A percentile compares a stretch with the other conserved stretches of the same genome.
Conservation (phyloP, 1,140 invertebrate species). For the Lepidotrigona ventralis region DNA sequence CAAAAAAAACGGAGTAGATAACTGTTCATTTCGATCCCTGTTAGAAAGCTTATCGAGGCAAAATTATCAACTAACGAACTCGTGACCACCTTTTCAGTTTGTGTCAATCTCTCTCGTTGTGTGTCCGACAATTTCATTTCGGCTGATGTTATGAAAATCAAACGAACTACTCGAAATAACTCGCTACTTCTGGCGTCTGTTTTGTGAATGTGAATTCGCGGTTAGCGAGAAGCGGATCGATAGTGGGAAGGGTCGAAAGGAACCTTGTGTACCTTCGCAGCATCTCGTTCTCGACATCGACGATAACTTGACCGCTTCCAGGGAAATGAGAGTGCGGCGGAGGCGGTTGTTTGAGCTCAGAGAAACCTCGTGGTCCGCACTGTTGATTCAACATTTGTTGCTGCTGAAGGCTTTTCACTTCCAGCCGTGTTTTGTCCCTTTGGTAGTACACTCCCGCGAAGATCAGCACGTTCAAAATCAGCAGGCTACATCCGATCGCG, state of each 20-base stretch:
- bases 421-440: constrained; percentile 88
- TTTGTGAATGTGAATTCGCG: not conserved
- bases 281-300: constrained; percentile 90
- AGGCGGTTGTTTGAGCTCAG: constrained; percentile 76
- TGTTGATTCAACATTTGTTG: constrained; percentile 86
- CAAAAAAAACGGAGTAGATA: too few relatives aligned
- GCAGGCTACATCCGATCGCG: constrained; percentile 91
- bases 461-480: constrained; percentile 92
- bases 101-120: not conserved
- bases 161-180: not conserved
- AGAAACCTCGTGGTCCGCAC: constrained; percentile 75
- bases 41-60: not conserved
- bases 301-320: constrained; percentile 83
- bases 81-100: constrained; percentile 25
- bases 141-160: not conserved
- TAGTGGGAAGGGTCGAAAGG: not conserved
- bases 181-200: not conserved
- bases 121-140: not conserved
- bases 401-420: constrained; percentile 88
- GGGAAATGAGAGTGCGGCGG: constrained; percentile 74
- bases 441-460: constrained; percentile 94
- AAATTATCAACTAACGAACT: not conserved
- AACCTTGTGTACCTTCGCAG: constrained; percentile 80
- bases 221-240: not conserved
- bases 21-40: too few relatives aligned